Percentiles rank a stretch among this genome's conserved stretches.
These are phyloP conservation scores for Chalcis sispes DNA, from an alignment of 2,888 invertebrate genomes.

Conservation along the genomic window DNA sequence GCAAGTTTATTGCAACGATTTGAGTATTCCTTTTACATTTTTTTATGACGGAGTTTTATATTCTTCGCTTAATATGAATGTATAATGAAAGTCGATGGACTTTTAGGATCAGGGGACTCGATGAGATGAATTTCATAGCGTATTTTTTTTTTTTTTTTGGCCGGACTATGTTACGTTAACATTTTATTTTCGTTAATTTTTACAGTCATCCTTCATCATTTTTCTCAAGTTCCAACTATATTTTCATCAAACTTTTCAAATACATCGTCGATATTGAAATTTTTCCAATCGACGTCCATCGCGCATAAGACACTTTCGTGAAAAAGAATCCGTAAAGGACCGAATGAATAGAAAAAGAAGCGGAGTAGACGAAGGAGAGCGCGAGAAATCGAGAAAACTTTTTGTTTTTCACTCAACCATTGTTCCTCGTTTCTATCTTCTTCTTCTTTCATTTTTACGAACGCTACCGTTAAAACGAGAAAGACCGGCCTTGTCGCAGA, in stretches of 20 bases:
- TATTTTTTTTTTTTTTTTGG: too few relatives aligned
- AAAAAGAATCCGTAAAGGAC: constrained; percentile 61
- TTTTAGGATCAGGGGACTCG: too few relatives aligned
- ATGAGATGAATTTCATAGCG: too few relatives aligned
- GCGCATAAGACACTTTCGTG: constrained; percentile 48
- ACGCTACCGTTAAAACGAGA: constrained; percentile 53
- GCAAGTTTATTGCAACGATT: too few relatives aligned
- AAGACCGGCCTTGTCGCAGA: constrained; percentile 57
- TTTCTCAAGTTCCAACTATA: too few relatives aligned
- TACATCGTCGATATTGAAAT: constrained; percentile 76
- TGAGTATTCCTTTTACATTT: too few relatives aligned
- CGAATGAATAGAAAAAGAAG: constrained; percentile 57
- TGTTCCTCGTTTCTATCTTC: constrained; percentile 69
- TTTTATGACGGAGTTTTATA: too few relatives aligned
- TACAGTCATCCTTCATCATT: too few relatives aligned
- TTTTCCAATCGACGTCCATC: constrained; percentile 64
- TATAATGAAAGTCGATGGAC: too few relatives aligned
- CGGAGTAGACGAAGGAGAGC: constrained; percentile 56
- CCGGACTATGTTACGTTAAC: too few relatives aligned
- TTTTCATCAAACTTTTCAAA: constrained; percentile 75
- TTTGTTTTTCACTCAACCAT: constrained; percentile 69
- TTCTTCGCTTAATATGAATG: too few relatives aligned
- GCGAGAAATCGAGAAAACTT: constrained; percentile 60
- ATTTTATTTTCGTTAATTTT: too few relatives aligned
- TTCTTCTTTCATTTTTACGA: constrained; percentile 55